Base-by-base conservation (phyloP, 2,797 vertebrate species). In the Lemur catta region DNA sequence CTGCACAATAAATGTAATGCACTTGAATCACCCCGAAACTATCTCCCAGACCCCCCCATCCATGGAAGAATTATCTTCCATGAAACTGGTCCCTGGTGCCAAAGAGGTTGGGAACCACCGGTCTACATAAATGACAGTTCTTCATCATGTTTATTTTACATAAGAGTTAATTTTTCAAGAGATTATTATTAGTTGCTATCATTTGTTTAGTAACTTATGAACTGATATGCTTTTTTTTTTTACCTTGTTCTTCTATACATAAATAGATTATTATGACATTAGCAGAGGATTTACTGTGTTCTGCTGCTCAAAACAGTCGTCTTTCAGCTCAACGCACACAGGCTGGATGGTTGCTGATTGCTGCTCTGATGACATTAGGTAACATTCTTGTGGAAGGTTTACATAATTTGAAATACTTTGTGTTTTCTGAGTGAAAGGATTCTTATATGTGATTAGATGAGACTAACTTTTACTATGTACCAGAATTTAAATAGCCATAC, bases 221-320 rank as follows among this genome's bases (percentile, higher is more conserved):
- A 81, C 38, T 97, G 61, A 97, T 82, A 10, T 0, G 4, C 52
- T 24, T 65, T 76, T 92, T 76, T 65, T 92, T 72, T 48, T 48
- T 52, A 13, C 72, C 20, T 92, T 98, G 2, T 95, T 98, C 95
- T 97, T 97, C 69, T 93, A 1, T 89, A 26, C 33, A 33, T 94
- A 63, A 96, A 78, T 89, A 99, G 99, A 97, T 99, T 95, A 98
- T 99, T 67, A 98, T 99, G 98, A 94, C 85, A 35, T 97, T 99
- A 97, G 99, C 99, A 67, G 99, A 99, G 78, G 99, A 99, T 95
- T 98, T 99, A 79, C 98, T 99, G 89, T 99, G 99, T 92, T 99
- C 99, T 78, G 99, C 99, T 75, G 97, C 99, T 96, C 99, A 99
- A 97, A 99, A 99, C 98, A 99, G 99, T 97, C 99, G 98, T 5